Evolutionary conservation across 2,888 invertebrate species (phyloP).

Genomic region (Tortricodes alternella): DNA sequence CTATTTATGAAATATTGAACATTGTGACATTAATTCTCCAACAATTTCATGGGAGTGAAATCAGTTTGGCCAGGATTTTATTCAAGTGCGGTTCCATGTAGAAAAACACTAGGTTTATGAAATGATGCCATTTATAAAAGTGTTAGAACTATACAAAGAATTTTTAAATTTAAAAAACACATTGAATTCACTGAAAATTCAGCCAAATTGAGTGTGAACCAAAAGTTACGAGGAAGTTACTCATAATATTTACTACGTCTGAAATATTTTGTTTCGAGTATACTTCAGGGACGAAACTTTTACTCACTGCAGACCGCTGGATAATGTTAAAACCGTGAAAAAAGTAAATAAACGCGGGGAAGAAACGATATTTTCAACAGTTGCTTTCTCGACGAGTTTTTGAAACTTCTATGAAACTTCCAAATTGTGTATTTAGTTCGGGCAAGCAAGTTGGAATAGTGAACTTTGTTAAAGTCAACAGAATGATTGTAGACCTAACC

Average conservation of each 20-base stretch:
- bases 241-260: background rate
- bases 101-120: too few species aligned
- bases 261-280: conserved; percentile 18
- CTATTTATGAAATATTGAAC: too few species aligned
- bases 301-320: conserved; percentile 15
- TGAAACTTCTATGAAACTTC: conserved; percentile 4
- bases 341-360: background rate
- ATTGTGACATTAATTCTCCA: too few species aligned
- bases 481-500: background rate
- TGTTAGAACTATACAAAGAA: too few species aligned
- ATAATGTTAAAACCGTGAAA: conserved; percentile 5
- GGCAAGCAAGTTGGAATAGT: background rate
- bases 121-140: too few species aligned
- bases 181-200: background rate
- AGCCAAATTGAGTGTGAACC: background rate
- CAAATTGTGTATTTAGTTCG: background rate
- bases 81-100: too few species aligned
- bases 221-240: background rate
- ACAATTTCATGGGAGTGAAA: too few species aligned
- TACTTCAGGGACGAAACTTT: conserved; percentile 10
- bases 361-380: background rate
- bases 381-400: background rate
- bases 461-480: background rate
- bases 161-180: background rate
- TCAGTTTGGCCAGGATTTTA: too few species aligned